Evolutionary conservation across 2,113 vertebrate genomes (phyloP).

Genomic region (Oryzias curvinotus): DNA sequence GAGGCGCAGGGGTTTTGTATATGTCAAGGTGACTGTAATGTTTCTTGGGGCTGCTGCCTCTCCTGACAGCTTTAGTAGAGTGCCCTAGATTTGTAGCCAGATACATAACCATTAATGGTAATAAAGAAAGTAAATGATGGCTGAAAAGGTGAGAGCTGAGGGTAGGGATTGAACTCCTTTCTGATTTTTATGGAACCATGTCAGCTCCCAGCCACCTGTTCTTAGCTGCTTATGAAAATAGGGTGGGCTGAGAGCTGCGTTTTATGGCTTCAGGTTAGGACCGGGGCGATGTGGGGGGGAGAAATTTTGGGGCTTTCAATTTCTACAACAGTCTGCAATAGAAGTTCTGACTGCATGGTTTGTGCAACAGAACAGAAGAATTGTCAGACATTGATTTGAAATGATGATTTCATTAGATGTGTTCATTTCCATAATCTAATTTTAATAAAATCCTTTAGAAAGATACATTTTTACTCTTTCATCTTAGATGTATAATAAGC

Average conservation of each 20-base stretch:
- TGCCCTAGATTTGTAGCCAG: slow-evolving; percentile 73
- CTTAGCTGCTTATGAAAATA: slow-evolving; percentile 67
- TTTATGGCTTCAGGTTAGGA: slow-evolving; percentile 56
- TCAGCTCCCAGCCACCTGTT: slow-evolving; percentile 68
- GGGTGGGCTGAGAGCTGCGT: slow-evolving; percentile 47
- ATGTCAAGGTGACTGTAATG: slow-evolving; percentile 78
- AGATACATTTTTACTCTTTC: no score
- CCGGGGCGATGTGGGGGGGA: slow-evolving; percentile 10
- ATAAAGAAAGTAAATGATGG: slow-evolving; percentile 79
- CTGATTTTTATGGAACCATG: slow-evolving; percentile 65
- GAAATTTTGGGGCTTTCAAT: slow-evolving; percentile 15
- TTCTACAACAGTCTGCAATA: slow-evolving; percentile 5
- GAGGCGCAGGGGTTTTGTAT: slow-evolving; percentile 64
- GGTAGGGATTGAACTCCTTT: slow-evolving; percentile 58
- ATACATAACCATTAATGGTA: slow-evolving; percentile 76
- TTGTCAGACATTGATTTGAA: no score
- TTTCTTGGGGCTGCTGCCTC: slow-evolving; percentile 62
- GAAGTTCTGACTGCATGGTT: background rate
- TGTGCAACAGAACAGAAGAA: background rate
- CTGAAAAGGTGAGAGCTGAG: slow-evolving; percentile 70
- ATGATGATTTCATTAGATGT: no score
- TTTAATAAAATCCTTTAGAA: no score
- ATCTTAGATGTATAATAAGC: no score
- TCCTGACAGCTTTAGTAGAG: slow-evolving; percentile 77
- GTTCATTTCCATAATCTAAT: no score